These are phyloP conservation scores for Oreortyx pictus DNA, from an alignment of 2,797 vertebrate genomes.

Conservation along the genomic window DNA sequence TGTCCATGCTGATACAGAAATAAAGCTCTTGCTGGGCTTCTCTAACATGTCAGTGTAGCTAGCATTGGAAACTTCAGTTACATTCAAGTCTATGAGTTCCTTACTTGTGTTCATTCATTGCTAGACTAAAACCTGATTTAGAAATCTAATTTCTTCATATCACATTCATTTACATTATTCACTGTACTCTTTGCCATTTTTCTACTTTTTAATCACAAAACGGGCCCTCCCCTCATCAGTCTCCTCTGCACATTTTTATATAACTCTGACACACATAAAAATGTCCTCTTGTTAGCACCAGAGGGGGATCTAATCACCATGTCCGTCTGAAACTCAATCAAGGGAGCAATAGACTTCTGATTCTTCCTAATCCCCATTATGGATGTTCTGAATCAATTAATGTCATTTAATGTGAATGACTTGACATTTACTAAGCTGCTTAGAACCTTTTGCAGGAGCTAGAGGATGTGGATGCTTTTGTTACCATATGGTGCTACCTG, in stretches of 20 bases:
- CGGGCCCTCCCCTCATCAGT: too few relatives aligned
- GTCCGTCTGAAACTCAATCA: slow-evolving; percentile 16
- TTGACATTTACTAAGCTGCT: slow-evolving; percentile 46
- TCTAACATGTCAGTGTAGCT: background rate
- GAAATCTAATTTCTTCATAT: background rate
- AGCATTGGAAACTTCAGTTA: background rate
- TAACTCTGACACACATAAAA: background rate
- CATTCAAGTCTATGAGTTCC: background rate
- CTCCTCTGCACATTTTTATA: too few relatives aligned
- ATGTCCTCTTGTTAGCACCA: background rate
- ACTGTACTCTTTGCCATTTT: background rate
- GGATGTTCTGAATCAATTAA: slow-evolving; percentile 23
- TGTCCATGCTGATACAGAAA: background rate
- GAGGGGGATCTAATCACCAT: background rate
- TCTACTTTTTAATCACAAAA: background rate
- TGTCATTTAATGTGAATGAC: slow-evolving; percentile 1
- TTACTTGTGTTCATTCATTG: background rate
- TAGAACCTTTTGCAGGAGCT: background rate
- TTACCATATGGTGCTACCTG: background rate
- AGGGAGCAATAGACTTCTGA: background rate
- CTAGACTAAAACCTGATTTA: background rate
- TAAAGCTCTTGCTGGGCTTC: background rate
- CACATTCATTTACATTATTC: background rate
- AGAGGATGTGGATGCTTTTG: background rate
- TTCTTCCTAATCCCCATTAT: background rate